These are phyloP conservation scores for Neotoxoptera formosana DNA, from an alignment of 1,140 invertebrate genomes.

Conservation along the genomic window DNA sequence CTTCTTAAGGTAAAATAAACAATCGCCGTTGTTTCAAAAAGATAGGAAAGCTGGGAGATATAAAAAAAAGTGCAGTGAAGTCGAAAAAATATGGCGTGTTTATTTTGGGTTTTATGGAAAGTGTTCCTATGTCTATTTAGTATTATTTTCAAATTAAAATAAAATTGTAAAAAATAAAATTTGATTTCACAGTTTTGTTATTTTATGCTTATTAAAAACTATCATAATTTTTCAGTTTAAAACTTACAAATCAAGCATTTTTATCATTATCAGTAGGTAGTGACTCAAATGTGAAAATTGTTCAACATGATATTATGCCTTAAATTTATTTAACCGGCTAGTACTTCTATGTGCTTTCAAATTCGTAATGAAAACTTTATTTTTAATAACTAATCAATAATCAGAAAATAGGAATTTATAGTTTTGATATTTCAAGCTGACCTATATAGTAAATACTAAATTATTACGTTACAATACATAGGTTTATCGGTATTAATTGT, in stretches of 20 bases:
- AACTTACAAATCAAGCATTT: too few species aligned
- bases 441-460: too few species aligned
- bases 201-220: background rate
- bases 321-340: too few species aligned
- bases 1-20: constrained; percentile 13
- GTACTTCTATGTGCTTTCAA: background rate
- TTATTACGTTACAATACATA: too few species aligned
- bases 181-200: background rate
- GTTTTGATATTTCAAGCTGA: too few species aligned
- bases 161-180: background rate
- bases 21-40: background rate
- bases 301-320: background rate
- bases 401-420: background rate
- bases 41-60: background rate
- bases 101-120: background rate
- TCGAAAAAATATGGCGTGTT: background rate
- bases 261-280: too few species aligned
- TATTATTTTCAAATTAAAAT: background rate
- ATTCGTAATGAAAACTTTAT: background rate
- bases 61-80: background rate
- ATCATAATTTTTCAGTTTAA: too few species aligned
- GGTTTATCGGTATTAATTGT: too few species aligned
- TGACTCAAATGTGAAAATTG: background rate
- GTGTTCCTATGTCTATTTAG: background rate
- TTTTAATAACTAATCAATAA: background rate